Percentiles rank a stretch among this genome's conserved stretches.
Conservation (phyloP, 1,140 invertebrate genomes). For the Calephelis virginiensis region DNA sequence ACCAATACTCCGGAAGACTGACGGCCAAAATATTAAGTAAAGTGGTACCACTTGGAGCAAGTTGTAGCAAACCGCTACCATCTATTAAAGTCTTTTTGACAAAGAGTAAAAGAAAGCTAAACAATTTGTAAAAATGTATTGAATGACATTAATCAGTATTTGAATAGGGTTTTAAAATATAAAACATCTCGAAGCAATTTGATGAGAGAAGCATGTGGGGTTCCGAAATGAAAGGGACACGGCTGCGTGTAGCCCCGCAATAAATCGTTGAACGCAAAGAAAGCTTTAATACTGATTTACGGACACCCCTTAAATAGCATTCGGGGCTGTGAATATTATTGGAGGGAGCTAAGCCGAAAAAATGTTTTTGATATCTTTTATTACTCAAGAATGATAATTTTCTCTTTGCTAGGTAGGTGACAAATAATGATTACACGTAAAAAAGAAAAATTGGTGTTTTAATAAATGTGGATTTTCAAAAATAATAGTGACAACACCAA, state of each 20-base stretch:
- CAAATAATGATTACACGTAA: too few relatives aligned
- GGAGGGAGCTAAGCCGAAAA: conserved; percentile 18
- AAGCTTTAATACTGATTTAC: conserved; percentile 62
- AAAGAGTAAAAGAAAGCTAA: too few relatives aligned
- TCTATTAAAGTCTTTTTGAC: too few relatives aligned
- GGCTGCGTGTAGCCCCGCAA: conserved; percentile 40
- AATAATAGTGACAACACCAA: too few relatives aligned
- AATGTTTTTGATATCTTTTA: conserved; percentile 15
- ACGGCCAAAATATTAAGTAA: too few relatives aligned
- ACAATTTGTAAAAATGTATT: not conserved
- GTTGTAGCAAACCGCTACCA: too few relatives aligned
- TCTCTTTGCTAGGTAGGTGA: too few relatives aligned
- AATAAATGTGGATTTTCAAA: too few relatives aligned
- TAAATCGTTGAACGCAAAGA: conserved; percentile 56
- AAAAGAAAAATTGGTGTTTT: too few relatives aligned
- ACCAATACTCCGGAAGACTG: too few relatives aligned
- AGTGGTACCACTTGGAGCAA: too few relatives aligned
- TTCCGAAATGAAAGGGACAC: conserved; percentile 42
- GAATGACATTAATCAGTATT: conserved; percentile 19
- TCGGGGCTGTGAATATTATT: conserved; percentile 23
- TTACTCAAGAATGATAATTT: not conserved
- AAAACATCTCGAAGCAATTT: conserved; percentile 34
- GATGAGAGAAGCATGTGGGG: conserved; percentile 33
- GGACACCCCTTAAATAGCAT: conserved; percentile 37
- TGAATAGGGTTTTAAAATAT: conserved; percentile 22